A percentile compares a stretch with the other conserved stretches of the same genome.
Evolutionary conservation across 2,888 invertebrate species (phyloP).

Genomic region (Meloe dianella): DNA sequence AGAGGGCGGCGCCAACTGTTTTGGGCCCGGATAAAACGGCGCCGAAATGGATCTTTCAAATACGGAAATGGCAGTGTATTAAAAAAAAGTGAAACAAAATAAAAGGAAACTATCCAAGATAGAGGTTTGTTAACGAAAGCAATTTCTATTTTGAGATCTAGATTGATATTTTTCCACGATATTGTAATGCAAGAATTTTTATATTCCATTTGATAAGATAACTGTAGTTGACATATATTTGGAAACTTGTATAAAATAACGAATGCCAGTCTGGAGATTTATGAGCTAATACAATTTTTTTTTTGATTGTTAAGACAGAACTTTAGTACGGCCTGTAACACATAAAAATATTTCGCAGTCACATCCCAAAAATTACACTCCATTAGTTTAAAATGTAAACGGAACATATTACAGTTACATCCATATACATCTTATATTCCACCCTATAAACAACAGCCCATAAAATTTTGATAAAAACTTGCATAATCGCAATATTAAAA

Average conservation of each 20-base stretch:
- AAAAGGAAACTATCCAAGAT: neutral
- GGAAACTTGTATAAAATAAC: neutral
- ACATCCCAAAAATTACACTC: neutral
- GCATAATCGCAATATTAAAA: slow-evolving; percentile 36
- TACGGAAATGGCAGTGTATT: slow-evolving; percentile 24
- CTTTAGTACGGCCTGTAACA: too few relatives aligned
- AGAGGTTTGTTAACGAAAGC: neutral
- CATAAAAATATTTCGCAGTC: neutral
- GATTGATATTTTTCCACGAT: neutral
- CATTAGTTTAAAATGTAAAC: neutral
- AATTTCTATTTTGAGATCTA: neutral
- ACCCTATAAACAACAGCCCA: slow-evolving; percentile 21
- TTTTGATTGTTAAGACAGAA: too few relatives aligned
- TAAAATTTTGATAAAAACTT: slow-evolving; percentile 40
- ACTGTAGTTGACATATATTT: neutral
- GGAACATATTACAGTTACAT: neutral
- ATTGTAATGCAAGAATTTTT: neutral
- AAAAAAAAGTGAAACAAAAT: neutral
- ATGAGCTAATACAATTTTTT: neutral
- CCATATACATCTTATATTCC: neutral
- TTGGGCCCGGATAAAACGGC: slow-evolving; percentile 49
- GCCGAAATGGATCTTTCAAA: slow-evolving; percentile 47
- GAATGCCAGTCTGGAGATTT: neutral
- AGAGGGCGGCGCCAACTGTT: slow-evolving; percentile 49
- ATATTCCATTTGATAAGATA: neutral